phyloP scores from a whole-genome alignment of 2,888 invertebrate genomes.

The Callinectes sapidus region DNA sequence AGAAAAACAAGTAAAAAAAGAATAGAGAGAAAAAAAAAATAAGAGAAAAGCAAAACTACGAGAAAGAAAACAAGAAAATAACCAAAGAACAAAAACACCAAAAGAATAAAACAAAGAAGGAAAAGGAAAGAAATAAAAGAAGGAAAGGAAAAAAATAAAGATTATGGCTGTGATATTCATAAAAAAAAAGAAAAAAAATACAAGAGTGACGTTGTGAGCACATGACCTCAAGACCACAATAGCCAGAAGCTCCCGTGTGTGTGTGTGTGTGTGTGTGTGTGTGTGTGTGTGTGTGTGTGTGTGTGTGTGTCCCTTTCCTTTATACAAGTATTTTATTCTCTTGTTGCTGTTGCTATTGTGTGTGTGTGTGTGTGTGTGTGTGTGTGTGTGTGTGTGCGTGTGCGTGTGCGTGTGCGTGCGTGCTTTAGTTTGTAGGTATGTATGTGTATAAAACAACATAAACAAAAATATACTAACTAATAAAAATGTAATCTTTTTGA shows the following conservation, averaged over 20 bases:
- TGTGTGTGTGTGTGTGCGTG: conserved; percentile 12
- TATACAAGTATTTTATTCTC: no score
- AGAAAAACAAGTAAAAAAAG: no score
- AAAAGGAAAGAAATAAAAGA: background rate
- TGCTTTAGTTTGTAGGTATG: background rate
- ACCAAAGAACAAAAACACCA: background rate
- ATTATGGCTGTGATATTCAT: background rate
- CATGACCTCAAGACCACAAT: conserved; percentile 31
- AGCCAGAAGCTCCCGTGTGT: background rate
- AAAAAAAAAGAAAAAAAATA: background rate
- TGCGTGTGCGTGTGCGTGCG: background rate
- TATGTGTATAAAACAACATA: background rate
- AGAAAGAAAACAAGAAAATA: background rate
- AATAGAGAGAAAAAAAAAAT: background rate
- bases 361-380: background rate
- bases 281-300: conserved; percentile 3
- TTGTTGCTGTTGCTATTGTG: no score
- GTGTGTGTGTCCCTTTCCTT: background rate
- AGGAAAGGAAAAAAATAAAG: background rate
- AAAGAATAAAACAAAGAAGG: background rate
- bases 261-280: conserved; percentile 9
- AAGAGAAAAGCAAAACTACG: background rate
- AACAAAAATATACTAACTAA: no score
- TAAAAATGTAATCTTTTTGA: no score
- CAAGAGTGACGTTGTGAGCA: background rate